Conservation (phyloP, 2,888 invertebrate genomes). For the Strigamia maritima region DNA sequence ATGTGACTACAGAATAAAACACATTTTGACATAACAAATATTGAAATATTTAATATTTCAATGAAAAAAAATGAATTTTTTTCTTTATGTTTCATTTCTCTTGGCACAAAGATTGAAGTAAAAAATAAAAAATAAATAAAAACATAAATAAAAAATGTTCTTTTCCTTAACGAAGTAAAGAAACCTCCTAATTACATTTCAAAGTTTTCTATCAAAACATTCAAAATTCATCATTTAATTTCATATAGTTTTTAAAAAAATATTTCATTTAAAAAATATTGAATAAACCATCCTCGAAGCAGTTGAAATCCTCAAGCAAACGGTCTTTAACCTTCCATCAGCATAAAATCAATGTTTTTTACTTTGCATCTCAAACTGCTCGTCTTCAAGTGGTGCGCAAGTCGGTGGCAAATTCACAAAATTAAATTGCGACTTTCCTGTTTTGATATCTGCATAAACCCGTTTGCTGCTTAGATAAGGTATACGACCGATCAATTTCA, state of each 20-base stretch:
- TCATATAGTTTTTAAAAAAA: too few relatives aligned
- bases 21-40: neutral
- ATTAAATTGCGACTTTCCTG: constrained; percentile 11
- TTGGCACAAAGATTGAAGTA: neutral
- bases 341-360: neutral
- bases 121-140: neutral
- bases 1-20: neutral
- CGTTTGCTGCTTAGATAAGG: constrained; percentile 11
- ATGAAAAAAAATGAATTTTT: neutral
- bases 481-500: constrained; percentile 21
- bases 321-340: neutral
- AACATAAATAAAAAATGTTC: too few relatives aligned
- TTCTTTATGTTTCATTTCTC: neutral
- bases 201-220: too few relatives aligned
- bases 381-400: neutral
- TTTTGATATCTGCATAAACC: constrained; percentile 19
- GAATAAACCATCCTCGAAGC: neutral
- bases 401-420: constrained; percentile 20
- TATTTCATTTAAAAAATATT: neutral
- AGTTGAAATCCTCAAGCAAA: neutral
- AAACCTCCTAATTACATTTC: too few relatives aligned
- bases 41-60: neutral
- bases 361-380: neutral
- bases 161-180: too few relatives aligned
- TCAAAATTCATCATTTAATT: too few relatives aligned